phyloP scores from a whole-genome alignment of 2,113 vertebrate genomes.

The Cygnus buccinator region DNA sequence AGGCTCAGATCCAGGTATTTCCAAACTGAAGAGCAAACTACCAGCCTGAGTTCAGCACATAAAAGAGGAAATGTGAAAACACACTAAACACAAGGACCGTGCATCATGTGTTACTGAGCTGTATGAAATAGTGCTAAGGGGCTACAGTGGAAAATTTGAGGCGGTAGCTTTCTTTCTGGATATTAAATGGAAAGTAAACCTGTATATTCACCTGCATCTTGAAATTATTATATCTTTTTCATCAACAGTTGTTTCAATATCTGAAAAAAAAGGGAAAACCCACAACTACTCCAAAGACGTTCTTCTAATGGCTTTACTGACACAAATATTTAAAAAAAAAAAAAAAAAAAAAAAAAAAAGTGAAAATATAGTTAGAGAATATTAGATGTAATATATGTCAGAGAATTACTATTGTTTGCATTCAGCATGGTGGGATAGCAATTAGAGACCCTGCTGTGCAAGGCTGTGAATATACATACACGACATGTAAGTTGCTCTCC shows the following conservation, averaged over 20 bases:
- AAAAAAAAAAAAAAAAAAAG: not conserved
- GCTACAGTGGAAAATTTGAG: not conserved
- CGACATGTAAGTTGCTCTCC: not conserved
- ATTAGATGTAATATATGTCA: not conserved
- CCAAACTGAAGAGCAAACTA: not conserved
- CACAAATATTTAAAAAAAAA: not conserved
- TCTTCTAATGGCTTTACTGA: not conserved
- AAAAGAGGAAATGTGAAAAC: not conserved
- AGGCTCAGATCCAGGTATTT: not conserved
- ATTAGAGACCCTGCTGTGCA: not conserved
- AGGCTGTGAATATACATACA: not conserved
- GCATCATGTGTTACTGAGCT: not conserved
- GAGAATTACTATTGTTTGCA: not conserved
- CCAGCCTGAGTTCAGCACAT: not conserved
- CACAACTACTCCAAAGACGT: not conserved
- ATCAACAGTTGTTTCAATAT: not conserved
- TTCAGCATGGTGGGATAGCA: not conserved
- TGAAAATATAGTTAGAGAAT: not conserved
- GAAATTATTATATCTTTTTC: not conserved
- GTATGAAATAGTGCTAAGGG: fast-evolving
- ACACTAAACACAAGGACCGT: not conserved
- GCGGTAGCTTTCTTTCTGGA: not conserved
- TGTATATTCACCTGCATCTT: not conserved
- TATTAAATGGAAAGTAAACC: not conserved
- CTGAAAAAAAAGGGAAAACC: not conserved